These are phyloP conservation scores for Syngnathoides biaculeatus DNA, from an alignment of 2,113 vertebrate species.

Conservation along the genomic window DNA sequence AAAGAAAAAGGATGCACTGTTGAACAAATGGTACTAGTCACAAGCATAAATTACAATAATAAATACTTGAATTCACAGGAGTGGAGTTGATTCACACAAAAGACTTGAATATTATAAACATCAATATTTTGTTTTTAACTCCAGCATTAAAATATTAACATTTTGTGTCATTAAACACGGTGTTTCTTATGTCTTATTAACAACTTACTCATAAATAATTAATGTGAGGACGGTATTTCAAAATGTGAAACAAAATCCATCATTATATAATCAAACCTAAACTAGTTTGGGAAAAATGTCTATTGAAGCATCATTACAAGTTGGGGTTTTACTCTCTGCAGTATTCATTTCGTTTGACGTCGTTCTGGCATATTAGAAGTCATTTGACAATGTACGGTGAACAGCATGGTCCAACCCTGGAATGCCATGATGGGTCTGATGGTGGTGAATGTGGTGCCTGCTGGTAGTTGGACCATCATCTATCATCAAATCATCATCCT, in stretches of 20 bases:
- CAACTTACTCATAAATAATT: no score
- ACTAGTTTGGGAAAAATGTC: no score
- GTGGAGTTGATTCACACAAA: constrained; percentile 5
- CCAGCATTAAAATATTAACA: neutral
- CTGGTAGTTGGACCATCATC: constrained; percentile 87
- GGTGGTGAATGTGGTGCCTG: constrained; percentile 60
- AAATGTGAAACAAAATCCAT: no score
- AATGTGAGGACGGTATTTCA: neutral
- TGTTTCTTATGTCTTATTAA: no score
- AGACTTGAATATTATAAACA: neutral
- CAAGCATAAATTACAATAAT: constrained; percentile 1
- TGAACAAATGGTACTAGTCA: neutral
- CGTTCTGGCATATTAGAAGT: constrained; percentile 76
- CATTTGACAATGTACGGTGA: constrained; percentile 87
- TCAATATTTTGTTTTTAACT: constrained; percentile 1
- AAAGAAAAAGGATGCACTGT: neutral
- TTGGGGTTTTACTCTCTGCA: neutral
- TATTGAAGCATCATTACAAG: neutral
- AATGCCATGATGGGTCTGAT: constrained; percentile 70
- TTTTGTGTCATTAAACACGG: no score
- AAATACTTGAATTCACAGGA: neutral
- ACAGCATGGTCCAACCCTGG: constrained; percentile 83
- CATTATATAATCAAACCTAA: no score
- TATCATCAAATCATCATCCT: constrained; percentile 70
- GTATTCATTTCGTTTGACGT: constrained; percentile 23